Percentiles rank a stretch among this genome's conserved stretches.
These are phyloP conservation scores for Mohoua ochrocephala DNA, from an alignment of 2,113 vertebrate species.

Conservation along the genomic window DNA sequence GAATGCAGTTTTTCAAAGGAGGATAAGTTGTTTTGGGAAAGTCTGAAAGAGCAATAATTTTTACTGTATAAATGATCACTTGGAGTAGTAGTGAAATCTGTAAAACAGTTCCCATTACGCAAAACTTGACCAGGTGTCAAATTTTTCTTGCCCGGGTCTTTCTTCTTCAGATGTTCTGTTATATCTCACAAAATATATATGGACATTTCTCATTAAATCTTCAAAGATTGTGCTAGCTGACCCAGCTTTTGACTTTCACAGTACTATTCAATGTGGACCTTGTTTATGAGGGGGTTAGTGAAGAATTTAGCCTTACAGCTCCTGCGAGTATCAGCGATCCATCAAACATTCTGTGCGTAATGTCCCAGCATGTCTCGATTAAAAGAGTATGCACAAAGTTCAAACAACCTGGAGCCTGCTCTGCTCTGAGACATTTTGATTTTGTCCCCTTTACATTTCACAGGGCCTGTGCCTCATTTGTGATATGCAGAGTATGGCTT, in stretches of 20 bases:
- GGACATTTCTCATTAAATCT: neutral
- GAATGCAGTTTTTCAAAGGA: neutral
- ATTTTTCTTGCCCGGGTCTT: neutral
- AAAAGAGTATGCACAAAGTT: neutral
- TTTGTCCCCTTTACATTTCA: neutral
- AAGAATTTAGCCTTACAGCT: neutral
- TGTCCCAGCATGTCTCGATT: neutral
- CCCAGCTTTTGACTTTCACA: neutral
- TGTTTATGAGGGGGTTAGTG: neutral
- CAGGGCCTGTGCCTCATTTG: neutral
- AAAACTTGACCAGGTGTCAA: neutral
- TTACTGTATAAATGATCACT: neutral
- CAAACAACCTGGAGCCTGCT: neutral
- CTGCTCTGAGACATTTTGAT: neutral
- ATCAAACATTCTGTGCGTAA: neutral
- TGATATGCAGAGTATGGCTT: neutral
- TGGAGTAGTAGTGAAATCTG: neutral
- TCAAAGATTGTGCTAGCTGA: neutral
- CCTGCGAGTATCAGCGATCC: neutral
- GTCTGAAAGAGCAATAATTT: neutral
- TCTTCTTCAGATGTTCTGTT: neutral
- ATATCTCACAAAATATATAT: neutral
- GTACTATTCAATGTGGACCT: neutral
- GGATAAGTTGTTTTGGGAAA: neutral
- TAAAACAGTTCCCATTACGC: neutral